phyloP scores from a whole-genome alignment of 92 coral and sea anemone genomes.

The Porites lobata region DNA sequence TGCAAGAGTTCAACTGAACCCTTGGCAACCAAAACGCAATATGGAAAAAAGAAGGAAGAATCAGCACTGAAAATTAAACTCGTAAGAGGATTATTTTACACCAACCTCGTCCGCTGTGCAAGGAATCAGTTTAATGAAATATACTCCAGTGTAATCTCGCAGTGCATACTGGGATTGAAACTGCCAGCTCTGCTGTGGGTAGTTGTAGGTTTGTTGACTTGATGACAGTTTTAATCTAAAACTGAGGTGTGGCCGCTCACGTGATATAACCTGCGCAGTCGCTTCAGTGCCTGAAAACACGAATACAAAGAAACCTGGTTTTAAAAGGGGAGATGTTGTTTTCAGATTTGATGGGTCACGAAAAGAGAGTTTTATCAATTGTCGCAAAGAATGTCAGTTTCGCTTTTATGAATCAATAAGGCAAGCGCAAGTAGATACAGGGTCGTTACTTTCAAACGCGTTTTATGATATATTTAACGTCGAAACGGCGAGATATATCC shows the following conservation, averaged over 20 bases:
- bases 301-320: not conserved
- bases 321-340: too few relatives aligned
- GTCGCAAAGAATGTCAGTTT: too few relatives aligned
- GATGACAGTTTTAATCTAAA: constrained; percentile 81
- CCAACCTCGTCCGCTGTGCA: constrained; percentile 88
- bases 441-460: not conserved
- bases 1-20: too few relatives aligned
- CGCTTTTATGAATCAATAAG: too few relatives aligned
- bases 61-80: too few relatives aligned
- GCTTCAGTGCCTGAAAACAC: constrained; percentile 63
- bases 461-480: not conserved
- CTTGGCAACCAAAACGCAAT: too few relatives aligned
- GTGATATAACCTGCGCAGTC: constrained; percentile 94
- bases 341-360: too few relatives aligned
- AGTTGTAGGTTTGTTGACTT: constrained; percentile 85
- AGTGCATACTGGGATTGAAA: constrained; percentile 93
- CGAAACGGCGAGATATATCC: not conserved
- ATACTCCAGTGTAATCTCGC: constrained; percentile 94
- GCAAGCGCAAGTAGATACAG: too few relatives aligned
- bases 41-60: not conserved
- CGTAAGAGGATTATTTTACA: not conserved
- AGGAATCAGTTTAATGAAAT: constrained; percentile 93
- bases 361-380: too few relatives aligned
- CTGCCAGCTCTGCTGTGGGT: constrained; percentile 98
- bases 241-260: constrained; percentile 92